phyloP scores from a whole-genome alignment of 2,797 vertebrate genomes.

The Paratrypauchen microcephalus region DNA sequence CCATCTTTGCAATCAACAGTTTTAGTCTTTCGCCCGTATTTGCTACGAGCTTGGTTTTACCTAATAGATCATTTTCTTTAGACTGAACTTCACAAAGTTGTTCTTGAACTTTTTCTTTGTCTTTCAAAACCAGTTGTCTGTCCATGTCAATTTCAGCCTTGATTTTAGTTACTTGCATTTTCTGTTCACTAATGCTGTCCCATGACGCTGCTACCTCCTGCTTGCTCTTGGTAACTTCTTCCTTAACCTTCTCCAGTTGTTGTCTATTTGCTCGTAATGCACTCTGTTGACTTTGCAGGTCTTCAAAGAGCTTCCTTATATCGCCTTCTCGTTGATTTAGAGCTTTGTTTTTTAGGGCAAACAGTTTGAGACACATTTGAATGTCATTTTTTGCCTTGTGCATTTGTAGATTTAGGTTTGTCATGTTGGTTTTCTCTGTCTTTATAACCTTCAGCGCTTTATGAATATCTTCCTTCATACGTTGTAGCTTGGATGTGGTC shows the following conservation, averaged over 20 bases:
- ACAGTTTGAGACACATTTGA: conserved; percentile 9
- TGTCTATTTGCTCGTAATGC: background rate
- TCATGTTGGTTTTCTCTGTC: background rate
- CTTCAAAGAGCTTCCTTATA: background rate
- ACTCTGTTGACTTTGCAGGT: background rate
- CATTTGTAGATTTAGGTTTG: background rate
- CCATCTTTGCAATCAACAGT: background rate
- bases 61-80: background rate
- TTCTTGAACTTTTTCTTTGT: background rate
- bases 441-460: background rate
- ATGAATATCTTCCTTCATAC: background rate
- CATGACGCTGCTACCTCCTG: background rate
- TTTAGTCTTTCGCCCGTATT: background rate
- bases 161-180: background rate
- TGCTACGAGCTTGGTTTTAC: background rate
- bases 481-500: background rate
- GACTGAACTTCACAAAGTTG: background rate
- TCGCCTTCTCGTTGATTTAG: background rate
- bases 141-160: background rate
- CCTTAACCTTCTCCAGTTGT: background rate
- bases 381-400: conserved; percentile 7
- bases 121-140: background rate
- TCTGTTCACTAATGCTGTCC: background rate
- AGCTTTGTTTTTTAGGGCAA: background rate
- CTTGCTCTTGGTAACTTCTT: background rate